These are phyloP conservation scores for Thereuonema tuberculata DNA, from an alignment of 1,140 invertebrate species.

Conservation along the genomic window DNA sequence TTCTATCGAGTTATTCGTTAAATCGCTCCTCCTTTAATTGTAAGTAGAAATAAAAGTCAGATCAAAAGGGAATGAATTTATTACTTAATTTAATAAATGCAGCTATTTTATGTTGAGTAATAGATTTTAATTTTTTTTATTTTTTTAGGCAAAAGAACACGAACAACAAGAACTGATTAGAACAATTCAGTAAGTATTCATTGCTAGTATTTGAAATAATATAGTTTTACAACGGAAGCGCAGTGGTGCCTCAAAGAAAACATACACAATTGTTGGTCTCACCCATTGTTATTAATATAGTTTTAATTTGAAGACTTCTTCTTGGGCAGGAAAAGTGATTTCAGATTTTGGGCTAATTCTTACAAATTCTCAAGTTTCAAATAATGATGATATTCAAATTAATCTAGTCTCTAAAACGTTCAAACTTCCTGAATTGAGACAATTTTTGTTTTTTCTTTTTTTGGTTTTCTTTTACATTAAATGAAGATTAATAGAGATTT, in stretches of 20 bases:
- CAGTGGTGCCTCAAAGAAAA: background rate
- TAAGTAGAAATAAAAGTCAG: background rate
- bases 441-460: no score
- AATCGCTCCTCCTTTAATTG: no score
- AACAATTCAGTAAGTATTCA: constrained; percentile 46
- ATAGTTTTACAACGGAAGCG: background rate
- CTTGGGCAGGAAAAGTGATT: background rate
- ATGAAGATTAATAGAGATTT: no score
- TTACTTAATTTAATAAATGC: constrained; percentile 6
- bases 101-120: no score
- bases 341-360: background rate
- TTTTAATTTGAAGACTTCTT: background rate
- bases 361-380: background rate
- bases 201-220: background rate
- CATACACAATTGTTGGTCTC: background rate
- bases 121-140: background rate
- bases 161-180: constrained; percentile 49
- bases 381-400: no score
- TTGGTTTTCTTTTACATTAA: no score
- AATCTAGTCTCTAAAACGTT: no score
- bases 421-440: no score
- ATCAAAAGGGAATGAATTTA: background rate
- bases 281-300: background rate
- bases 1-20: background rate
- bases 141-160: constrained; percentile 41